phyloP scores from a whole-genome alignment of 2,888 invertebrate genomes.

The Drosophila kambysellisi region DNA sequence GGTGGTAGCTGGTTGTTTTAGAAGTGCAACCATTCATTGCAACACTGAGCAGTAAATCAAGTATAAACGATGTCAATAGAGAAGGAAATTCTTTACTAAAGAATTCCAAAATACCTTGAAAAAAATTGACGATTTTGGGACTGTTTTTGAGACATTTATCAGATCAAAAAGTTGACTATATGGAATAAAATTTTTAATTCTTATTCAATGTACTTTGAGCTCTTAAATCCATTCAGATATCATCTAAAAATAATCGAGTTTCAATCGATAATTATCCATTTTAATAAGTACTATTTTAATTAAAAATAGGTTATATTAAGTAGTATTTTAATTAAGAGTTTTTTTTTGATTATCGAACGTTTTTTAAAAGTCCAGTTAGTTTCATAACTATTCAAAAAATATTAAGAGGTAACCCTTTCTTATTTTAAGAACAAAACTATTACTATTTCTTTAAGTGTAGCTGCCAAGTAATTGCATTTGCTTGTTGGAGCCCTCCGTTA shows the following conservation, averaged over 20 bases:
- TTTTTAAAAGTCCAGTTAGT: background rate
- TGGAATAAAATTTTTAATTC: no score
- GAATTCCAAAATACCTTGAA: no score
- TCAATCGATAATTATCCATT: no score
- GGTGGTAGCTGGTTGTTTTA: background rate
- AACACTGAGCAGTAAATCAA: constrained; percentile 2
- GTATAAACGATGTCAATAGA: background rate
- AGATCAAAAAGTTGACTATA: no score
- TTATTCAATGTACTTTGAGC: no score
- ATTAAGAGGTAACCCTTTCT: background rate
- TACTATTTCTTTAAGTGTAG: background rate
- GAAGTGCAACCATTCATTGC: background rate
- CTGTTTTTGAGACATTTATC: no score
- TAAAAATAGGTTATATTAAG: no score
- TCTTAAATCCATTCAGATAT: background rate
- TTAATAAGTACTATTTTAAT: no score
- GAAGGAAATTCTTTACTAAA: background rate
- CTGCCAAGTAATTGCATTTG: constrained; percentile 66
- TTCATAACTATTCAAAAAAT: background rate
- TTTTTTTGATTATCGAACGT: background rate
- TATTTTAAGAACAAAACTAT: background rate
- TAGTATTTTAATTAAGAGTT: background rate
- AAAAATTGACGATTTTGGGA: no score
- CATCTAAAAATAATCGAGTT: no score
- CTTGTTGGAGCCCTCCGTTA: constrained; percentile 40